A percentile compares a stretch with the other conserved stretches of the same genome.
These are phyloP conservation scores for Panagrolaimus sp. DNA, from an alignment of 1,140 invertebrate species.

Conservation along the genomic window DNA sequence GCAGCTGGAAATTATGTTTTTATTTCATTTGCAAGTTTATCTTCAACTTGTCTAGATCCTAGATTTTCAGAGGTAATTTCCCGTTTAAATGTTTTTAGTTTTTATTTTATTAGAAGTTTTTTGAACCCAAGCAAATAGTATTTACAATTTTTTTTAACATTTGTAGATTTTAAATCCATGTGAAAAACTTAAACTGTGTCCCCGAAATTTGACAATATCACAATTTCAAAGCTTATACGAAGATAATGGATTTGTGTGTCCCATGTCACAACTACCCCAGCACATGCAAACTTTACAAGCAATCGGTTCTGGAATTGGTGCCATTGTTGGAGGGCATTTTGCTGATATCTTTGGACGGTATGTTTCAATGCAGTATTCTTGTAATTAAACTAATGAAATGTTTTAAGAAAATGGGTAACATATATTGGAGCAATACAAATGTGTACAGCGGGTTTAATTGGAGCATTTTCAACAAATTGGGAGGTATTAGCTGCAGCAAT, in stretches of 20 bases:
- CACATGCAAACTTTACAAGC: slow-evolving; percentile 48
- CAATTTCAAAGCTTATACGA: slow-evolving; percentile 39
- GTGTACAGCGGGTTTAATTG: slow-evolving; percentile 34
- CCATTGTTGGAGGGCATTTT: slow-evolving; percentile 42
- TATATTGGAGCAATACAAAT: slow-evolving; percentile 37
- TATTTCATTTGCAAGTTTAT: slow-evolving; percentile 38
- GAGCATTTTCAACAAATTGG: slow-evolving; percentile 37
- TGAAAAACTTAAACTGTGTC: slow-evolving; percentile 18
- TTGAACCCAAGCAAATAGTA: neutral
- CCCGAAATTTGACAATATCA: slow-evolving; percentile 25
- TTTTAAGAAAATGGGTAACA: slow-evolving; percentile 44
- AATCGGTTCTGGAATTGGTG: slow-evolving; percentile 43
- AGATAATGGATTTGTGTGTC: slow-evolving; percentile 41
- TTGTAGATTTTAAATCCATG: slow-evolving; percentile 12
- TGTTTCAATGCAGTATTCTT: neutral
- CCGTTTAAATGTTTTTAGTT: neutral
- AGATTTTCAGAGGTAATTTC: neutral
- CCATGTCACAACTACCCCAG: slow-evolving; percentile 33
- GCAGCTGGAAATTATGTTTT: slow-evolving; percentile 43
- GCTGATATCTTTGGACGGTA: slow-evolving; percentile 42
- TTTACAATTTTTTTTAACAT: too few relatives aligned
- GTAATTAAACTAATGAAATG: neutral
- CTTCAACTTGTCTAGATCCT: slow-evolving; percentile 26
- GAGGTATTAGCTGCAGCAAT: slow-evolving; percentile 31
- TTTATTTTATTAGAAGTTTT: neutral